phyloP scores from a whole-genome alignment of 1,140 invertebrate genomes.

The Scaptodrosophila lebanonensis region DNA sequence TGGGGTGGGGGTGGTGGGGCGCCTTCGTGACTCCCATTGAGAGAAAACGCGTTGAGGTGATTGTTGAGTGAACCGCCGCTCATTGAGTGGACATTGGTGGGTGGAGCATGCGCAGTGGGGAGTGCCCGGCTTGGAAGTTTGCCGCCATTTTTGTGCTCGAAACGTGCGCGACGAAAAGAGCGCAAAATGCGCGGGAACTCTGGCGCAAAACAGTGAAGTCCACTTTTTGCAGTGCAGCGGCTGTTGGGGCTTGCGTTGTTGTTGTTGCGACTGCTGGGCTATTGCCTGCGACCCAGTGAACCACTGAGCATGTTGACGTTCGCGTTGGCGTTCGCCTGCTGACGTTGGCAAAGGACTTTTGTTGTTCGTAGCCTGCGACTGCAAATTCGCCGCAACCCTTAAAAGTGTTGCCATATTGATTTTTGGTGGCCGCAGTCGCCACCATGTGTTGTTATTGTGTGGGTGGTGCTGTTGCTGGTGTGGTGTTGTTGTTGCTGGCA shows the following conservation, averaged over 20 bases:
- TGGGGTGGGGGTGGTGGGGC: neutral
- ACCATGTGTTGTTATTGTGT: slow-evolving; percentile 11
- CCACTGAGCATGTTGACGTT: slow-evolving; percentile 53
- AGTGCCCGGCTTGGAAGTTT: neutral
- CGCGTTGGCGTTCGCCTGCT: slow-evolving; percentile 4
- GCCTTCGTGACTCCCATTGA: too few relatives aligned
- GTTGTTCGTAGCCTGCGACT: slow-evolving; percentile 17
- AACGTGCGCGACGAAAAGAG: slow-evolving; percentile 17
- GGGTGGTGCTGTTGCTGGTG: neutral
- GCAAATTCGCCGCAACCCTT: slow-evolving; percentile 69
- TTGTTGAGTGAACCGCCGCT: too few relatives aligned
- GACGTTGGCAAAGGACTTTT: slow-evolving; percentile 16
- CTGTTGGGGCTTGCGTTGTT: neutral
- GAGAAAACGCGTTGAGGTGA: too few relatives aligned
- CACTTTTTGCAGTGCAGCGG: too few relatives aligned
- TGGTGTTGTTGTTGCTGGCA: neutral
- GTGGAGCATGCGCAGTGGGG: slow-evolving; percentile 24
- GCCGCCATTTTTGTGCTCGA: slow-evolving; percentile 7
- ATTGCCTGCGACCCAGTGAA: slow-evolving; percentile 70
- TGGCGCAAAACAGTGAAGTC: slow-evolving; percentile 31
- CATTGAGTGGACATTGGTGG: neutral
- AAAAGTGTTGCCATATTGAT: slow-evolving; percentile 72
- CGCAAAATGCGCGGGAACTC: slow-evolving; percentile 68
- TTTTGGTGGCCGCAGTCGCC: slow-evolving; percentile 29
- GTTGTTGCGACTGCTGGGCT: neutral